Evolutionary conservation across 2,888 invertebrate genomes (phyloP).

Genomic region (Caenorhabditis uteleia): DNA sequence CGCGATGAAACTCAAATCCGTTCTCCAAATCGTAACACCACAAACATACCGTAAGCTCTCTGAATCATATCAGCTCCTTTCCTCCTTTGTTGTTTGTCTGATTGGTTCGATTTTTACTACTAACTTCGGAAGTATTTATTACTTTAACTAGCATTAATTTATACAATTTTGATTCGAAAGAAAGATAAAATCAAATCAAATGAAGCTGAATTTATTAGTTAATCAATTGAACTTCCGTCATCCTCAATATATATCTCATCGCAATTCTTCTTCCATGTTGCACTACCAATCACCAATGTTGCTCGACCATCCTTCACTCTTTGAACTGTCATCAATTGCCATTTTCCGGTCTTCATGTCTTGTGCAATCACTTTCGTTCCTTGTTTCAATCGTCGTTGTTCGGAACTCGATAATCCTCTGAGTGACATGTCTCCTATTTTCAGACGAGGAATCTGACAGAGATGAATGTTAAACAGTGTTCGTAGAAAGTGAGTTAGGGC

Average conservation of each 20-base stretch:
- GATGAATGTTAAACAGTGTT: too few species aligned
- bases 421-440: constrained; percentile 18
- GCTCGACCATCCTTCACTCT: constrained; percentile 10
- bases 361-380: constrained; percentile 25
- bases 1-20: too few species aligned
- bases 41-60: too few species aligned
- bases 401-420: constrained; percentile 2
- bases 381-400: constrained; percentile 11
- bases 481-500: too few species aligned
- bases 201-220: neutral
- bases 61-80: too few species aligned
- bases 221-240: neutral
- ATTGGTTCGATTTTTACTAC: neutral
- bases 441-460: too few species aligned
- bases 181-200: neutral
- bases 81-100: too few species aligned
- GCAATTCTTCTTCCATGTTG: constrained; percentile 16
- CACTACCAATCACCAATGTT: constrained; percentile 7
- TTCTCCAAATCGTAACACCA: too few species aligned
- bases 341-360: constrained; percentile 27
- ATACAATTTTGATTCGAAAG: neutral
- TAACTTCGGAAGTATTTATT: neutral
- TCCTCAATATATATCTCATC: constrained; percentile 28
- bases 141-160: neutral
- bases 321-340: constrained; percentile 14